Evolutionary conservation across 1,140 invertebrate species (phyloP).

Genomic region (Drosophila micromelanica): DNA sequence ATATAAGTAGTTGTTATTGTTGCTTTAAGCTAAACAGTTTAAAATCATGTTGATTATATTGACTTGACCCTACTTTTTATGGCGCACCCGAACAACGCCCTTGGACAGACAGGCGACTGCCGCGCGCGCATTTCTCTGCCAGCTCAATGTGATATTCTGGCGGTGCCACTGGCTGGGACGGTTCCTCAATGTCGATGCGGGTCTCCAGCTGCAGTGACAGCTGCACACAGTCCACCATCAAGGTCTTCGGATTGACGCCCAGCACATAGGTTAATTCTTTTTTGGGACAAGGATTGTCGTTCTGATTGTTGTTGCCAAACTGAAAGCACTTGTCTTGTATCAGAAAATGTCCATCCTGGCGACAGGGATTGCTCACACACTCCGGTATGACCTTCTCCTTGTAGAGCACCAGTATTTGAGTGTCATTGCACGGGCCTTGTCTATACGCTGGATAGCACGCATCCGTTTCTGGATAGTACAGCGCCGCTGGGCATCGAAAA

Average conservation of each 20-base stretch:
- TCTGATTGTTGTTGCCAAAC: constrained; percentile 75
- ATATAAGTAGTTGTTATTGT: constrained; percentile 41
- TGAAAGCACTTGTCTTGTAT: constrained; percentile 85
- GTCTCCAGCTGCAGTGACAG: constrained; percentile 66
- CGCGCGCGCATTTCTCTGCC: constrained; percentile 68
- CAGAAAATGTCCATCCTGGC: constrained; percentile 84
- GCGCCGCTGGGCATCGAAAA: constrained; percentile 84
- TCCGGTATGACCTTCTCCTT: constrained; percentile 85
- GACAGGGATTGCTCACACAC: constrained; percentile 87
- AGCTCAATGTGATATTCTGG: constrained; percentile 63
- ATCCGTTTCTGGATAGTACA: constrained; percentile 87
- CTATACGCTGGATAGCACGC: constrained; percentile 87
- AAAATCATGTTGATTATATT: constrained; percentile 13
- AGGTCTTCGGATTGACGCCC: constrained; percentile 85
- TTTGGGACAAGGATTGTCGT: constrained; percentile 83
- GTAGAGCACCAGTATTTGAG: constrained; percentile 86
- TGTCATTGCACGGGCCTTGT: constrained; percentile 86
- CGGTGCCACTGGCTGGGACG: constrained; percentile 24
- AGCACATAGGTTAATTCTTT: constrained; percentile 73
- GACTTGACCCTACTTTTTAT: constrained; percentile 5
- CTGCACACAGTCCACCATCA: constrained; percentile 84
- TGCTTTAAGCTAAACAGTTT: constrained; percentile 18
- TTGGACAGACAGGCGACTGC: constrained; percentile 55
- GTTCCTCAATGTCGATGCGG: constrained; percentile 57
- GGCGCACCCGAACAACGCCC: constrained; percentile 32